A percentile compares a stretch with the other conserved stretches of the same genome.
Evolutionary conservation across 1,140 invertebrate species (phyloP).

Genomic region (Tetramorium alpestre): DNA sequence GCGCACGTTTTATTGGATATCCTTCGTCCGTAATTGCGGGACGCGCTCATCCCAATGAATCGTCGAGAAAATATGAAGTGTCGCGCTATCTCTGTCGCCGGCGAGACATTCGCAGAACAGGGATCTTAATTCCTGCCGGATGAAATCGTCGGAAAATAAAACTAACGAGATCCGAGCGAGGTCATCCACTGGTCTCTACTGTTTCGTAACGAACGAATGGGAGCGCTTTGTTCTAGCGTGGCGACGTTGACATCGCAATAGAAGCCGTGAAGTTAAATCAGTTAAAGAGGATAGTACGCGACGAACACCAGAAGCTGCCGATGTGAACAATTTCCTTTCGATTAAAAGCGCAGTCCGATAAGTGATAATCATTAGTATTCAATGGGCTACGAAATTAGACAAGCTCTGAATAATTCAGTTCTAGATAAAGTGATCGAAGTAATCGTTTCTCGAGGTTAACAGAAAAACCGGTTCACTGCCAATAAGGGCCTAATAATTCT

Average conservation of each 20-base stretch:
- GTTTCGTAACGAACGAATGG: neutral
- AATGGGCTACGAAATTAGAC: constrained; percentile 15
- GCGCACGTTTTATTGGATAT: neutral
- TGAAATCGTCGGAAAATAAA: constrained; percentile 3
- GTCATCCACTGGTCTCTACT: neutral
- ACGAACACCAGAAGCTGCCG: constrained; percentile 22
- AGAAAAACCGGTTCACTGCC: constrained; percentile 15
- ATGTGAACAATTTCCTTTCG: neutral
- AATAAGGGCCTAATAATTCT: constrained; percentile 2
- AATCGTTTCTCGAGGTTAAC: neutral
- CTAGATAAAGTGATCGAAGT: neutral
- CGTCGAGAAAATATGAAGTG: constrained; percentile 50
- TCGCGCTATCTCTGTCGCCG: neutral
- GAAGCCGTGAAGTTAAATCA: neutral
- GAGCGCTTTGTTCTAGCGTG: neutral
- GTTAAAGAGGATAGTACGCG: neutral
- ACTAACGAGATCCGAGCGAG: constrained; percentile 42
- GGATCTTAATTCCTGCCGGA: neutral
- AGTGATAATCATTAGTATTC: constrained; percentile 25
- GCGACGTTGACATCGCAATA: neutral
- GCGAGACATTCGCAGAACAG: neutral
- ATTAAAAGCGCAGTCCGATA: neutral
- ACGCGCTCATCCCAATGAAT: constrained; percentile 42
- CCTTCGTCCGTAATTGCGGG: neutral
- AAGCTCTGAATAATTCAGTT: neutral